Evolutionary conservation across 2,888 invertebrate genomes (phyloP), one percentile per base, ranked within the genome.

Genomic region (Pachliopta kotzebuea): DNA sequence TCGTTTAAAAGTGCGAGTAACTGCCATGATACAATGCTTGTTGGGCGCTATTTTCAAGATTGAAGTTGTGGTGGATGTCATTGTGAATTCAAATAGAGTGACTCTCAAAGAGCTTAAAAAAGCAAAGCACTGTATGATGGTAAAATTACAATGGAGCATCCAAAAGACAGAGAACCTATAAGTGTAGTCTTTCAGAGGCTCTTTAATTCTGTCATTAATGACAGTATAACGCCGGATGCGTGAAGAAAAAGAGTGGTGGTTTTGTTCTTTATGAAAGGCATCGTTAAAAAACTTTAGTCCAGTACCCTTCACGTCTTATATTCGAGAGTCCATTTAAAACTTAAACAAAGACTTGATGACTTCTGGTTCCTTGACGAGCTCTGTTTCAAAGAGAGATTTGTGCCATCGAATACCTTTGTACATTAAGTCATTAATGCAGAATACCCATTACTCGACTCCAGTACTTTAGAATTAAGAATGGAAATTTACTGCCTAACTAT

Each of bases 141-240:
- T 31, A 21, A 31, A 56, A 29, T 49, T 20, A 62, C 20, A 62
- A 49, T 45, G 20, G 26, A 55, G 61, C 59, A 26, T 31, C 54
- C 24, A 29, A 56, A 62, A 29, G 56, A 49, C 56, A 18, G 49
- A 42, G 49, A 55, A 45, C 55, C 45, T 42, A 49, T 49, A 58
- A 55, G 26, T 62, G 17, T 55, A 56, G 61, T 49, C 56, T 55
- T 62, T 62, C 55, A 49, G 61, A 56, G 11, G 60, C 37, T 61
- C 58, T 58, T 58, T 61, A 61, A 62, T 62, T 62, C 23, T 21
- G 55, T 62, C 61, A 45, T 56, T 56, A n/a, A 56, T 45, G 61
- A 62, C 45, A 56, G 29, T 31, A 14, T 31, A 55, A 61, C 24
- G 45, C 61, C 61, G 54, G 61, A 62, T 42, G 61, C 31, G 49